Conservation (phyloP, 2,113 vertebrate genomes). For the Alethe castanea region DNA sequence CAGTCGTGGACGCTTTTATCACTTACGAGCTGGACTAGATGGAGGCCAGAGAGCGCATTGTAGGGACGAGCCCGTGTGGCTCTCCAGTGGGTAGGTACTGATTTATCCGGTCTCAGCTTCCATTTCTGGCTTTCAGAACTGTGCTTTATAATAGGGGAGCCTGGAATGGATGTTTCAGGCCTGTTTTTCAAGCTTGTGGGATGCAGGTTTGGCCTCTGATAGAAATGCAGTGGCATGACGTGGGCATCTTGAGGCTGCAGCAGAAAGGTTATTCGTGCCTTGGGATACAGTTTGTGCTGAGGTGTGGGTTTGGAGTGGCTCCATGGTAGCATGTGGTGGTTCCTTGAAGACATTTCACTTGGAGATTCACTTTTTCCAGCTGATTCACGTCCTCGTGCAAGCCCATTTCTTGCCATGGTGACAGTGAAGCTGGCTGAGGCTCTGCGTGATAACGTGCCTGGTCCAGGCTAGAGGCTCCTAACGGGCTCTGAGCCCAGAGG, state of each 20-base stretch:
- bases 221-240: neutral
- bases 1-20: slow-evolving; percentile 43
- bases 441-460: rapidly evolving
- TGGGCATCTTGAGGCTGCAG: neutral
- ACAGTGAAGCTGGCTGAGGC: neutral
- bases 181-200: neutral
- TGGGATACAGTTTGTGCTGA: neutral
- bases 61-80: neutral
- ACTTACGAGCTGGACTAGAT: neutral
- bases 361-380: neutral
- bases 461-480: neutral
- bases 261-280: neutral
- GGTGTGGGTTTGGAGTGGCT: neutral
- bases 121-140: neutral
- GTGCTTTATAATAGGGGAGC: neutral
- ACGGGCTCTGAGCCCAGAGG: neutral
- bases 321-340: neutral
- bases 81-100: neutral
- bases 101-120: neutral
- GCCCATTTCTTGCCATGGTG: neutral
- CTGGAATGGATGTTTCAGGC: neutral
- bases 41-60: neutral
- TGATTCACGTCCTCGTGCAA: neutral
- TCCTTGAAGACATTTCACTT: neutral
- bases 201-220: neutral